These are phyloP conservation scores for Haliclona indistincta DNA, from an alignment of 37 sponge, comb jelly and placozoan genomes.

Conservation along the genomic window DNA sequence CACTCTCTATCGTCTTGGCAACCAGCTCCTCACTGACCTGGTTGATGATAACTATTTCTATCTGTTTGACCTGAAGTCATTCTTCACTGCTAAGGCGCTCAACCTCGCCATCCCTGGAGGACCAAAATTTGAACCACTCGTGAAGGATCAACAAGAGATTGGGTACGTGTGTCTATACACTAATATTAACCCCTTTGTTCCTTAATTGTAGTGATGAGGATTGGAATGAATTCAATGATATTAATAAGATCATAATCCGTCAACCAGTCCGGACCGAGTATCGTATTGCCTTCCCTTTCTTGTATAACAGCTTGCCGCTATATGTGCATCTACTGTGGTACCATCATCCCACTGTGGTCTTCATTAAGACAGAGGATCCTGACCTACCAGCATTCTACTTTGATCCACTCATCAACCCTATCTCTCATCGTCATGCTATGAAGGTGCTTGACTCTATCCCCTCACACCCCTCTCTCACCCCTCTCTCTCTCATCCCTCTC, in stretches of 20 bases:
- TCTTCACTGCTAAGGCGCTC: slow-evolving; percentile 99
- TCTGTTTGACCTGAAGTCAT: slow-evolving; percentile 97
- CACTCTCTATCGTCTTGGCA: slow-evolving; percentile 97
- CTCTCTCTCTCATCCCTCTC: no score
- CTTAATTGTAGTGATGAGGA: slow-evolving; percentile 86
- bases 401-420: slow-evolving; percentile 98
- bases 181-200: not conserved
- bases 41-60: slow-evolving; percentile 98
- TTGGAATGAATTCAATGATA: slow-evolving; percentile 99
- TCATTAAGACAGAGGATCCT: slow-evolving; percentile 99
- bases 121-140: slow-evolving; percentile 99
- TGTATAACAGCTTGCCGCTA: slow-evolving; percentile 96
- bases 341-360: slow-evolving; percentile 95
- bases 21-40: slow-evolving; percentile 97
- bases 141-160: slow-evolving; percentile 77
- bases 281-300: slow-evolving; percentile 96
- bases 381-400: slow-evolving; percentile 99
- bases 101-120: slow-evolving; percentile 99
- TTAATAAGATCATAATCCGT: slow-evolving; percentile 99
- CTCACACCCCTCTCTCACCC: no score
- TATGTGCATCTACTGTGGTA: slow-evolving; percentile 99
- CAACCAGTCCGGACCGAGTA: slow-evolving; percentile 98
- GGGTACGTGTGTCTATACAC: slow-evolving; percentile 29
- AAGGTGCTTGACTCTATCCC: slow-evolving; percentile 66
- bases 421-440: slow-evolving; percentile 82